Base-by-base conservation (phyloP, 2,888 invertebrate genomes). In the Scaptomyza cyrtandrae region DNA sequence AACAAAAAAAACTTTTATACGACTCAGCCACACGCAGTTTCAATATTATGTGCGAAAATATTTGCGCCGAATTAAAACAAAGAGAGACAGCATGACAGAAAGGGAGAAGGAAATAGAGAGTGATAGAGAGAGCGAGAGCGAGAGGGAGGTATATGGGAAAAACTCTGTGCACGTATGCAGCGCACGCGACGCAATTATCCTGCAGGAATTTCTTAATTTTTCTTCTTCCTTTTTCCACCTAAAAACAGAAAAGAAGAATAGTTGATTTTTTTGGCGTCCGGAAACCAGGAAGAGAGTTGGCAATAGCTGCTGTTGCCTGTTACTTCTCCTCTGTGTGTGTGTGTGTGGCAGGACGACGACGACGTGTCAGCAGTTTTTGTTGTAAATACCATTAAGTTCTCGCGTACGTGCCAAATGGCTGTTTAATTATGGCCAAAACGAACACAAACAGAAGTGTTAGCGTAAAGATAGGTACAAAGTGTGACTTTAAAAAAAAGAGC, bases 321-420 rank as follows among this genome's bases (percentile, higher is more conserved):
- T 27, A 37, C 7, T 10, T n/a, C 41, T 19, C 39, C 49, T 50
- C 2, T 24, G 24, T 24, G 24, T 24, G 24, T 24, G 24, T 24
- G 24, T 24, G 44, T 56, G 46, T 46, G 46, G 46, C 56, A 61
- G 14, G 14, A 39, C 14, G 39, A 39, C 39, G 63, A 64, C 54
- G 60, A 68, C 67, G 82, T 78, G 76, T 71, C 82, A 74, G 78
- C 66, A 69, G 78, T 50, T 76, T 78, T 33, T 80, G 80, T 61
- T 82, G 80, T 80, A 83, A 84, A 83, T 86, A 84, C 74, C 84
- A 83, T 83, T 83, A 84, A 84, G 80, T 78, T 64, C 43, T 44
- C 55, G 69, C 56, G 84, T 78, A 84, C 85, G 83, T 84, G 83
- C 87, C 87, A 86, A 84, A 84, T 84, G 78, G 71, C 76, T 86